These are phyloP conservation scores for Pseudopodoces humilis DNA, from an alignment of 2,113 vertebrate genomes.

Conservation along the genomic window DNA sequence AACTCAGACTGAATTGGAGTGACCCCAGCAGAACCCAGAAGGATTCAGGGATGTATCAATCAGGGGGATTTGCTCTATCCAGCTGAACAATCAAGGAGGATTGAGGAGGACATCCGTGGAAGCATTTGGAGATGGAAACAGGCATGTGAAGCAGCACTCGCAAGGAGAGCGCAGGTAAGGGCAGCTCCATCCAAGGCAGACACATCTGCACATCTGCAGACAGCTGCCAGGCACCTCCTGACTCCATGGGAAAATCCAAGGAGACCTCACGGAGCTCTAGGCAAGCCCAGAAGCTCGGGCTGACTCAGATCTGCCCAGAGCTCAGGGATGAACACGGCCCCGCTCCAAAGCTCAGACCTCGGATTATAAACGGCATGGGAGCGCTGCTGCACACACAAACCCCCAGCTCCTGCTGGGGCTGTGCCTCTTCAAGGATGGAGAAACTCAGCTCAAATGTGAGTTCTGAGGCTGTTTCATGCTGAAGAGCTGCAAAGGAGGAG, in stretches of 20 bases:
- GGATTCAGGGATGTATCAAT: fast-evolving
- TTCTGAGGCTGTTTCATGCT: background rate
- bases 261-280: fast-evolving
- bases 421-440: background rate
- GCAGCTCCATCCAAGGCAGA: fast-evolving
- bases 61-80: background rate
- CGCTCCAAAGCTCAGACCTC: fast-evolving
- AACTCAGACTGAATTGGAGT: background rate
- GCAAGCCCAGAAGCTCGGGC: fast-evolving
- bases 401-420: fast-evolving
- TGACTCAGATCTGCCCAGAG: background rate
- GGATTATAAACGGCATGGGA: fast-evolving
- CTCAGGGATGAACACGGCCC: fast-evolving
- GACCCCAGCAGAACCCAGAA: background rate
- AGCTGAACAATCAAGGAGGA: background rate
- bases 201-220: background rate
- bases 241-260: fast-evolving
- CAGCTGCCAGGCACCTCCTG: background rate
- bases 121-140: background rate
- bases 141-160: fast-evolving
- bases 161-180: background rate
- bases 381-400: fast-evolving
- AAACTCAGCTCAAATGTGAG: background rate
- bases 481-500: background rate
- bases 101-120: background rate